These are phyloP conservation scores for Psylliodes chrysocephalus DNA, from an alignment of 2,888 invertebrate species.

Conservation along the genomic window DNA sequence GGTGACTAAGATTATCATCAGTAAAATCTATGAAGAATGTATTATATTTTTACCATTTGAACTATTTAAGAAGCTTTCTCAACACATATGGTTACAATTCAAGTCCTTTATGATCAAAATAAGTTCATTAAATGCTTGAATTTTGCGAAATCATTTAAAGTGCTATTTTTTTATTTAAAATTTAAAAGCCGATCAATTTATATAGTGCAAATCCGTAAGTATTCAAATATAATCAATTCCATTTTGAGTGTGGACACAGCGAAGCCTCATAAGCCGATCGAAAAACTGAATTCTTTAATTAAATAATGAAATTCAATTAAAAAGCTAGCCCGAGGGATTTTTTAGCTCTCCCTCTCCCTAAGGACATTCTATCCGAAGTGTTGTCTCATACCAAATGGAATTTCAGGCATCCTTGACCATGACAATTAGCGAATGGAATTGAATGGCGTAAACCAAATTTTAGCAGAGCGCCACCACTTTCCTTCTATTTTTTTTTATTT, in stretches of 20 bases:
- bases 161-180: no score
- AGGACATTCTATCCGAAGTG: conserved; percentile 11
- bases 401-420: conserved; percentile 30
- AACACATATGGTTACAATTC: no score
- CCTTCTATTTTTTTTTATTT: conserved; percentile 12
- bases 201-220: no score
- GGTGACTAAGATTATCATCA: no score
- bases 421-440: conserved; percentile 27
- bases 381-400: conserved; percentile 24
- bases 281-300: conserved; percentile 26
- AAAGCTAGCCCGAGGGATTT: conserved; percentile 5
- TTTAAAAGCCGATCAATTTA: no score
- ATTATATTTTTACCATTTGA: no score
- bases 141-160: no score
- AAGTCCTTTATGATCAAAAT: no score
- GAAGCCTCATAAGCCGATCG: conserved; percentile 6
- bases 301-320: conserved; percentile 28
- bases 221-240: background rate
- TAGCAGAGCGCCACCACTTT: conserved; percentile 10
- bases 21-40: no score
- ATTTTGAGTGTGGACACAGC: conserved; percentile 1
- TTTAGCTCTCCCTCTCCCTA: background rate
- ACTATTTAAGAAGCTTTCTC: no score
- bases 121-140: no score
- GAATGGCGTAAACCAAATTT: conserved; percentile 27